phyloP scores from a whole-genome alignment of 2,888 invertebrate genomes.

The Megamerina dolium region DNA sequence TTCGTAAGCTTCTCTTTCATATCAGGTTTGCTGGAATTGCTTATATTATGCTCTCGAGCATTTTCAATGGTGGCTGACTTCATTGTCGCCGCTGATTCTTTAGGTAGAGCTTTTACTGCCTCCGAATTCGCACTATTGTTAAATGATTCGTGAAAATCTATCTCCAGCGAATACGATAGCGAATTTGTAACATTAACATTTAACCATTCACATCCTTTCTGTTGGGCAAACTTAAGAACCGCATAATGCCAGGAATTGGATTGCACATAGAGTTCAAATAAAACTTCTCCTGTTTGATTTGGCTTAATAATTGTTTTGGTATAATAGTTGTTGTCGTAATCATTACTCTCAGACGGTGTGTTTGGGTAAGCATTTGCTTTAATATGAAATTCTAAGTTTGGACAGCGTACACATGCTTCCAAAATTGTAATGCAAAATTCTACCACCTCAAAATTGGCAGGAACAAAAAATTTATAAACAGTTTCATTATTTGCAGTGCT shows the following conservation, averaged over 20 bases:
- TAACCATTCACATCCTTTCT: not conserved
- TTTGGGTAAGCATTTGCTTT: slow-evolving; percentile 50
- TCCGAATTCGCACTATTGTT: slow-evolving; percentile 3
- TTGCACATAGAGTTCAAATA: slow-evolving; percentile 53
- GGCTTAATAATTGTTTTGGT: slow-evolving; percentile 52
- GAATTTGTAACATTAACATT: not conserved
- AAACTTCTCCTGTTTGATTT: slow-evolving; percentile 45
- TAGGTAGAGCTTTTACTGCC: not conserved
- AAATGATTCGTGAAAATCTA: slow-evolving; percentile 30
- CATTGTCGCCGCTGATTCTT: not conserved
- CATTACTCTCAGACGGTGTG: slow-evolving; percentile 1
- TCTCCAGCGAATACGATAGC: slow-evolving; percentile 29
- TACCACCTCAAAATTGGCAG: slow-evolving; percentile 39
- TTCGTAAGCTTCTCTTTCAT: not conserved
- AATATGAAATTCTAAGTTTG: slow-evolving; percentile 51
- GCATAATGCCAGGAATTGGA: slow-evolving; percentile 60
- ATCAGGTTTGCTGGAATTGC: not conserved
- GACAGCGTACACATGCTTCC: slow-evolving; percentile 48
- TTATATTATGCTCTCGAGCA: not conserved
- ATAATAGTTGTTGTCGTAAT: slow-evolving; percentile 48
- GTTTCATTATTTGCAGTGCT: slow-evolving; percentile 35
- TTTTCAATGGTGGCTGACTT: not conserved
- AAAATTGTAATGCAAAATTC: slow-evolving; percentile 40
- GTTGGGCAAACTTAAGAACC: slow-evolving; percentile 40
- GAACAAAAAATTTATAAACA: slow-evolving; percentile 54